These are phyloP conservation scores for Albula goreensis DNA, from an alignment of 2,113 vertebrate genomes.

Conservation along the genomic window DNA sequence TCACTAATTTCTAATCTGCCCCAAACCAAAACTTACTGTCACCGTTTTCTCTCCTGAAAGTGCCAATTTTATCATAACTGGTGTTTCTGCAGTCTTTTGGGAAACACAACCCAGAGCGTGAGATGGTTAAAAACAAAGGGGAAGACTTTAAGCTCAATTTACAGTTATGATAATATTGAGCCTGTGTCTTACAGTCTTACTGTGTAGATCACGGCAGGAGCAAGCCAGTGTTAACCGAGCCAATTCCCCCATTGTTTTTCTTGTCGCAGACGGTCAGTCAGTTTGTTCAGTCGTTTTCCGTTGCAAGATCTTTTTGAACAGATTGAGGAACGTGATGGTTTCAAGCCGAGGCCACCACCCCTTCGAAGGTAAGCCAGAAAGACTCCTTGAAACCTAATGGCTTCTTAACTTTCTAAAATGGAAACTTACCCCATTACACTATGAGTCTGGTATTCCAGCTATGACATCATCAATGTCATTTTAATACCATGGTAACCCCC, in stretches of 20 bases:
- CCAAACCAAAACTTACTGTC: not conserved
- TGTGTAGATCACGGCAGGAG: no score
- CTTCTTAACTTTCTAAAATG: no score
- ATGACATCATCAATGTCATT: no score
- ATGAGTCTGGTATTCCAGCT: no score
- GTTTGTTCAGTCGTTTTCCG: conserved; percentile 65
- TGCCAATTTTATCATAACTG: not conserved
- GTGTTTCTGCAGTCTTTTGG: not conserved
- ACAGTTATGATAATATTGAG: no score
- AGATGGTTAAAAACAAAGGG: no score
- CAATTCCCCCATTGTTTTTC: not conserved
- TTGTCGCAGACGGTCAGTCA: conserved; percentile 53
- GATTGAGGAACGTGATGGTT: conserved; percentile 56
- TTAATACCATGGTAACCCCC: no score
- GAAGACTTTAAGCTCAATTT: no score
- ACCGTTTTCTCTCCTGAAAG: not conserved
- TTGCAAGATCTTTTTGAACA: conserved; percentile 66
- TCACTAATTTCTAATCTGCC: not conserved
- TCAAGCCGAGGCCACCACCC: conserved; percentile 31
- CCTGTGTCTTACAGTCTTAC: no score
- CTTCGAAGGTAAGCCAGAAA: conserved; percentile 44
- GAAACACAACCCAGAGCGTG: no score
- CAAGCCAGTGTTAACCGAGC: not conserved
- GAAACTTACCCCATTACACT: no score
- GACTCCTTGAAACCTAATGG: no score